Evolutionary conservation across 2,888 invertebrate genomes (phyloP).

Genomic region (Cryptocephalus primarius): DNA sequence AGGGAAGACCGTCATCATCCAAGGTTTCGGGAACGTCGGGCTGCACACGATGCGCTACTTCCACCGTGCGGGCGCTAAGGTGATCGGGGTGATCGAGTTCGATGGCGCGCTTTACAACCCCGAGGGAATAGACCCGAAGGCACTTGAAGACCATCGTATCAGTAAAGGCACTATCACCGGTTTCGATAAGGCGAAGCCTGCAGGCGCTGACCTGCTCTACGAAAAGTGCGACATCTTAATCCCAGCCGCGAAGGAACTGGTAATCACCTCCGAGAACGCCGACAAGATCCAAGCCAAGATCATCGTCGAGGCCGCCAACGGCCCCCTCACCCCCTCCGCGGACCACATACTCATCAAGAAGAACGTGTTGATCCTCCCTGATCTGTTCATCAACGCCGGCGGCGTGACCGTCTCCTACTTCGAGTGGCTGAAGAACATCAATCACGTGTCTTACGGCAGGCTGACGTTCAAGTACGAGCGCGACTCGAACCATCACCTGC

Average conservation of each 20-base stretch:
- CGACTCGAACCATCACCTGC: constrained; percentile 72
- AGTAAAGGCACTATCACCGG: constrained; percentile 66
- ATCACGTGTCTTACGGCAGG: constrained; percentile 95
- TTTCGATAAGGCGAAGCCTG: constrained; percentile 82
- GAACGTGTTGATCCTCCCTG: constrained; percentile 84
- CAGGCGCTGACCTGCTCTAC: constrained; percentile 64
- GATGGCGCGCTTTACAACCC: constrained; percentile 78
- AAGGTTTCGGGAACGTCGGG: constrained; percentile 97
- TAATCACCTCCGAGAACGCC: constrained; percentile 84
- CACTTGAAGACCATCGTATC: constrained; percentile 70
- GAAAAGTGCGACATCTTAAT: constrained; percentile 94
- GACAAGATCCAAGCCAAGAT: constrained; percentile 82
- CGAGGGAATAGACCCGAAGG: constrained; percentile 77
- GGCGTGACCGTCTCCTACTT: constrained; percentile 98
- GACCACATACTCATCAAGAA: constrained; percentile 81
- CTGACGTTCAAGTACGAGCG: constrained; percentile 88
- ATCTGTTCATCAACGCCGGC: constrained; percentile 78
- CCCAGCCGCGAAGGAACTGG: constrained; percentile 91
- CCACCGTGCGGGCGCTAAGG: constrained; percentile 80
- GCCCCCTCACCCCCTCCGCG: constrained; percentile 90
- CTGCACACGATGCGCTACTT: constrained; percentile 82
- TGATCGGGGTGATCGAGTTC: constrained; percentile 82
- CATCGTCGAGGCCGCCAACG: constrained; percentile 93
- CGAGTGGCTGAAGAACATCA: constrained; percentile 96
- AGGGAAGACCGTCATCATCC: constrained; percentile 87